Percentiles rank a stretch among this genome's conserved stretches.
Conservation (phyloP, 2,888 invertebrate genomes). For the Clusia tigrina region DNA sequence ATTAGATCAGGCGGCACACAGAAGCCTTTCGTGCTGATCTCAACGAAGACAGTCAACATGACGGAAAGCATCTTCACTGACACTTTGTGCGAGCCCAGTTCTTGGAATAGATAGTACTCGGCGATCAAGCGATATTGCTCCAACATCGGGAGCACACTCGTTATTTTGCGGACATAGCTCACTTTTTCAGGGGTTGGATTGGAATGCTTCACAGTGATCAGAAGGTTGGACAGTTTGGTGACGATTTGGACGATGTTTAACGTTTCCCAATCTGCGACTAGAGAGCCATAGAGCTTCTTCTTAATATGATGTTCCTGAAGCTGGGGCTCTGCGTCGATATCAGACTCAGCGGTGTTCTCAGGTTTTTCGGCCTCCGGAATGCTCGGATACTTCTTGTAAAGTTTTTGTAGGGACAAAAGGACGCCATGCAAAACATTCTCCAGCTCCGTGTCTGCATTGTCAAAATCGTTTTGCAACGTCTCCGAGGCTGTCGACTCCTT, state of each 20-base stretch:
- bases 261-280: slow-evolving; percentile 70
- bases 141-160: slow-evolving; percentile 71
- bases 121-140: slow-evolving; percentile 79
- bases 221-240: slow-evolving; percentile 60
- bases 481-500: neutral
- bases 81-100: slow-evolving; percentile 79
- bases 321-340: slow-evolving; percentile 35
- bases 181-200: slow-evolving; percentile 51
- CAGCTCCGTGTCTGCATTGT: slow-evolving; percentile 58
- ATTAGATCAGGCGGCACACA: slow-evolving; percentile 88
- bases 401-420: slow-evolving; percentile 69
- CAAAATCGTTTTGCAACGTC: slow-evolving; percentile 31
- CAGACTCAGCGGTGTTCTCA: neutral
- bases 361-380: slow-evolving; percentile 6
- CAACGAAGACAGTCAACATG: slow-evolving; percentile 83
- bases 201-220: slow-evolving; percentile 65
- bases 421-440: slow-evolving; percentile 67
- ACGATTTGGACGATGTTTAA: slow-evolving; percentile 68
- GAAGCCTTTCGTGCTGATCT: slow-evolving; percentile 87
- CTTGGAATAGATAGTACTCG: slow-evolving; percentile 81
- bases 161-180: slow-evolving; percentile 44
- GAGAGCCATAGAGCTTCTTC: slow-evolving; percentile 70
- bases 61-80: slow-evolving; percentile 85
- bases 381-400: slow-evolving; percentile 67
- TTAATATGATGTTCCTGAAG: slow-evolving; percentile 72